Evolutionary conservation across 2,797 vertebrate genomes (phyloP).

Genomic region (Cuniculus paca): DNA sequence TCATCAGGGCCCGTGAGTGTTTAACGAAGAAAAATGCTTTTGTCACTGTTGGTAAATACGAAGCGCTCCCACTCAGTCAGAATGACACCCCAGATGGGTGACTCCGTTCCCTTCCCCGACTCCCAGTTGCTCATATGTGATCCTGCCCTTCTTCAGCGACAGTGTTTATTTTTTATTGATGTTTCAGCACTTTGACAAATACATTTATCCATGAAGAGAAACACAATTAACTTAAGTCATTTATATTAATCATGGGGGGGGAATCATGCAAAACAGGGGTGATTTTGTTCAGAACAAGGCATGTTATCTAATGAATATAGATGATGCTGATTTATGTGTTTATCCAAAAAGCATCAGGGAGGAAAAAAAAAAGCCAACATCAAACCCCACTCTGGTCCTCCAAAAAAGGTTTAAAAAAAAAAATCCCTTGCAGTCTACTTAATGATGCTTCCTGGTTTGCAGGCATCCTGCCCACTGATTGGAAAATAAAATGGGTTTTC

Average conservation of each 20-base stretch:
- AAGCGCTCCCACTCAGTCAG: constrained; percentile 66
- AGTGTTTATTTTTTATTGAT: constrained; percentile 87
- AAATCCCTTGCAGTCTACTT: constrained; percentile 68
- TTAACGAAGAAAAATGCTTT: constrained; percentile 82
- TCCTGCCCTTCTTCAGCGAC: constrained; percentile 62
- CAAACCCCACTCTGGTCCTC: background rate
- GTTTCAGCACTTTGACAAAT: constrained; percentile 87
- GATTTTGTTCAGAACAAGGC: constrained; percentile 87
- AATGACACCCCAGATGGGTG: background rate
- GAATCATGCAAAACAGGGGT: constrained; percentile 85
- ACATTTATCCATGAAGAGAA: constrained; percentile 88
- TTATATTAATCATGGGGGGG: constrained; percentile 90
- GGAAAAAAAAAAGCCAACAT: constrained; percentile 61
- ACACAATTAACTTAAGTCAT: constrained; percentile 89
- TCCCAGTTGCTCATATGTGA: constrained; percentile 61
- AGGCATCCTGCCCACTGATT: constrained; percentile 70
- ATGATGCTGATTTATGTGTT: constrained; percentile 90
- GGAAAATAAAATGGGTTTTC: constrained; percentile 75
- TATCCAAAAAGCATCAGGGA: constrained; percentile 82
- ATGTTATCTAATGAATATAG: constrained; percentile 87
- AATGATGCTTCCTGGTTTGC: constrained; percentile 76
- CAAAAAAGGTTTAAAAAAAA: constrained; percentile 51
- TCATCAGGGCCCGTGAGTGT: constrained; percentile 57
- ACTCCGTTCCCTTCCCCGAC: background rate
- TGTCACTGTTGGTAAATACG: constrained; percentile 71